phyloP scores from a whole-genome alignment of 2,797 vertebrate genomes.

The Melanotaenia parkinsoni region DNA sequence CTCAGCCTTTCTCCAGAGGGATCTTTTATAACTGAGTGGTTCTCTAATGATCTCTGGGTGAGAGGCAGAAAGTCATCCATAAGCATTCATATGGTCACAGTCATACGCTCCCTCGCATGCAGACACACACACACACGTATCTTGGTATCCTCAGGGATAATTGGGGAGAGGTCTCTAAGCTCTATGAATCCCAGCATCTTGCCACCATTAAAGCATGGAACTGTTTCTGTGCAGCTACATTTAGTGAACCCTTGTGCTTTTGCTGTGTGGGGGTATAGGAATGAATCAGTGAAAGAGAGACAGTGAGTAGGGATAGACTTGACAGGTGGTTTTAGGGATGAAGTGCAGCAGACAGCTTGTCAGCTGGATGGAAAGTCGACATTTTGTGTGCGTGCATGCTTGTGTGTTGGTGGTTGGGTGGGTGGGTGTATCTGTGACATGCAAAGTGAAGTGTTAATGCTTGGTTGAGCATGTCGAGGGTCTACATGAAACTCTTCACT shows the following conservation, averaged over 20 bases:
- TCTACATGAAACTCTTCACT: conserved; percentile 44
- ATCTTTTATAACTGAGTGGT: conserved; percentile 64
- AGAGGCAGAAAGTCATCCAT: conserved; percentile 68
- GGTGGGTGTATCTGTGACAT: conserved; percentile 42
- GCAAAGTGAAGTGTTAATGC: conserved; percentile 58
- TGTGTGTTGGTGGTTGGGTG: conserved; percentile 27
- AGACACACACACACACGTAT: conserved; percentile 20
- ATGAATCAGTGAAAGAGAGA: conserved; percentile 1
- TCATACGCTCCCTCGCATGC: conserved; percentile 9
- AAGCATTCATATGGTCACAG: conserved; percentile 55
- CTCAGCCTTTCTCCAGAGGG: conserved; percentile 44
- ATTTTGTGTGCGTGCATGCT: conserved; percentile 21
- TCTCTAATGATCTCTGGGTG: conserved; percentile 75
- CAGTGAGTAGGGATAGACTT: conserved; percentile 33
- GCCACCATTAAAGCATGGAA: conserved; percentile 54
- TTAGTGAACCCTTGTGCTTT: conserved; percentile 32
- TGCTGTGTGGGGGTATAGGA: conserved; percentile 7
- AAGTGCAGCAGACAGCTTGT: conserved; percentile 69
- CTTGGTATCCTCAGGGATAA: conserved; percentile 64
- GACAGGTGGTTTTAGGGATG: conserved; percentile 66
- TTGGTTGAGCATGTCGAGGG: conserved; percentile 65
- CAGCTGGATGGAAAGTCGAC: conserved; percentile 54
- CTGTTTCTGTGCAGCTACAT: conserved; percentile 42
- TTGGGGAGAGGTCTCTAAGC: conserved; percentile 62
- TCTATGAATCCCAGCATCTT: conserved; percentile 55